Evolutionary conservation across 2,888 invertebrate genomes (phyloP), one percentile per base, ranked within the genome.

Genomic region (Pogonocherus hispidulus): DNA sequence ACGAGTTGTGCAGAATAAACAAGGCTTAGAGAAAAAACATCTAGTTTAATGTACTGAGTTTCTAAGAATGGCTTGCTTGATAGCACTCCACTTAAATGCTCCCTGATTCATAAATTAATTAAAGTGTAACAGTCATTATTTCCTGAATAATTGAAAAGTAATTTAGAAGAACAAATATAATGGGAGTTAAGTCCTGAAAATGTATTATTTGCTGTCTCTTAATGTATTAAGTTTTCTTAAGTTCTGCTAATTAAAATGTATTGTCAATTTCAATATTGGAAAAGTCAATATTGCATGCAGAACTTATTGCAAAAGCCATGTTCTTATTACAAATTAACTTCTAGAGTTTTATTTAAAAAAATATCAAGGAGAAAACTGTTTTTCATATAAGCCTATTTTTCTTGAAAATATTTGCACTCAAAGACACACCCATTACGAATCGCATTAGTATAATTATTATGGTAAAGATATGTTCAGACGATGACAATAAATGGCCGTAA

Each of bases 1-100:
- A 35, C 20, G 44, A 44, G 22, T 41, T 22, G 41, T 56, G 41
- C 20, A 20, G 14, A 56, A 19, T 56, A 22, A 41, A 20, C 56
- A 6, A 41, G 20, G 20, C 20, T 20, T n/a, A 27, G n/a, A n/a
- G n/a, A n/a, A n/a, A n/a, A n/a, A n/a, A n/a, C n/a, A n/a, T n/a
- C n/a, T n/a, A n/a, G n/a, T n/a, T n/a, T n/a, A 41, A 41, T 14
- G 41, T 1, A 16, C 16, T 1, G 41, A 14, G 5, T n/a, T 41
- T 14, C 3, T 5, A 41, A 14, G 14, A 27, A 27, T 14, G 14
- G 1, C 41, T 41, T n/a, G 32, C 32, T 11, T 2, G 8, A 32
- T n/a, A 11, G 32, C 32, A 32, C 32, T 32, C 32, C 16, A 41
- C 3, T 41, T 14, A 41, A 41, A n/a, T n/a, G 41, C 41, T 41